These are phyloP conservation scores for Ochlodes sylvanus DNA, from an alignment of 2,888 invertebrate genomes.

Conservation along the genomic window DNA sequence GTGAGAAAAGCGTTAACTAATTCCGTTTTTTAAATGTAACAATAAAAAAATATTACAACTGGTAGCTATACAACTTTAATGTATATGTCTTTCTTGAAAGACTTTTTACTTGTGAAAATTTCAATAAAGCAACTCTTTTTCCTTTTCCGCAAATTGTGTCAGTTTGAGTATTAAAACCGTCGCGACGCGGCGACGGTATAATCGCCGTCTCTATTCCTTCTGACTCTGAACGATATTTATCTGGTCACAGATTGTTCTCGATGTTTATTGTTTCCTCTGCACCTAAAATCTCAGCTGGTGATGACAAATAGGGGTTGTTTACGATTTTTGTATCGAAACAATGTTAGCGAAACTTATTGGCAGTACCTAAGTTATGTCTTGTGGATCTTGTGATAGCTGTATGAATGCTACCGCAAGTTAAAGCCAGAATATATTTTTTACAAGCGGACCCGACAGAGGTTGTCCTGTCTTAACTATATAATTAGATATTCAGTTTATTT, in stretches of 20 bases:
- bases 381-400: not conserved
- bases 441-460: no score
- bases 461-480: no score
- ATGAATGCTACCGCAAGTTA: not conserved
- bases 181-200: not conserved
- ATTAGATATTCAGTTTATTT: no score
- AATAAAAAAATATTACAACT: no score
- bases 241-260: conserved; percentile 65
- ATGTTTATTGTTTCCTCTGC: conserved; percentile 64
- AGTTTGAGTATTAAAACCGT: not conserved
- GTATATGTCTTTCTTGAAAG: no score
- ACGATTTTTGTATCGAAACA: conserved; percentile 28
- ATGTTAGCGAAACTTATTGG: conserved; percentile 26
- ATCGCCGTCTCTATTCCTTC: not conserved
- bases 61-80: no score
- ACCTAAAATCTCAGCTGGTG: conserved; percentile 15
- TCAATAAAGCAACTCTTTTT: no score
- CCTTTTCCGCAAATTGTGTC: not conserved
- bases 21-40: no score
- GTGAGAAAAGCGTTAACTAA: no score
- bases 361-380: conserved; percentile 3
- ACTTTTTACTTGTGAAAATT: no score
- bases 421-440: not conserved
- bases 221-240: conserved; percentile 53
- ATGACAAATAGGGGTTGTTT: conserved; percentile 49